These are phyloP conservation scores for Lophotriccus pileatus DNA, from an alignment of 2,797 vertebrate species.

Conservation along the genomic window DNA sequence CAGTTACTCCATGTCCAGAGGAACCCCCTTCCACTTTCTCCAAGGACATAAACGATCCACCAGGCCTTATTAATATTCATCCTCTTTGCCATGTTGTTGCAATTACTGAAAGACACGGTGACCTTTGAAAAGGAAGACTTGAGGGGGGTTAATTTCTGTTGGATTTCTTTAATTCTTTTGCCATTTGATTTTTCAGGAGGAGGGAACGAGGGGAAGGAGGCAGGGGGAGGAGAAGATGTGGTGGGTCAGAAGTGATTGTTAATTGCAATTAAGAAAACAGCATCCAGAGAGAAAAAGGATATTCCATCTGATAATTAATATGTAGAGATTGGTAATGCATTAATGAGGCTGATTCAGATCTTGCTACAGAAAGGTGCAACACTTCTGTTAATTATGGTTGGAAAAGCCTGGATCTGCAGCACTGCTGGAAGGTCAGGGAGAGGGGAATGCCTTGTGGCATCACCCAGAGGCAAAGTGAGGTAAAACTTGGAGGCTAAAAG, in stretches of 20 bases:
- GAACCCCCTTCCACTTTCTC: constrained; percentile 14
- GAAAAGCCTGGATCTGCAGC: background rate
- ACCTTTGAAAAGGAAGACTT: constrained; percentile 68
- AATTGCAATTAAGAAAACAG: constrained; percentile 68
- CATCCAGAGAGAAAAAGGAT: constrained; percentile 54
- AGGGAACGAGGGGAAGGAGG: background rate
- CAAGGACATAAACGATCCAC: constrained; percentile 53
- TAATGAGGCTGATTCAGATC: constrained; percentile 65
- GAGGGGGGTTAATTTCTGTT: constrained; percentile 51
- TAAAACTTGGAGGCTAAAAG: background rate
- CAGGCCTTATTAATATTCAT: constrained; percentile 68
- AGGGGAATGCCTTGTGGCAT: background rate
- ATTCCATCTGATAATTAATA: constrained; percentile 68
- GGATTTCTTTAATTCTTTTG: constrained; percentile 58
- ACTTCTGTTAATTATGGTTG: background rate
- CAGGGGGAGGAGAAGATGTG: constrained; percentile 36
- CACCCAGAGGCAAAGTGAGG: background rate
- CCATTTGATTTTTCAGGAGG: constrained; percentile 41
- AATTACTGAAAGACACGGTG: constrained; percentile 67
- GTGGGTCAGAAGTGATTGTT: constrained; percentile 68
- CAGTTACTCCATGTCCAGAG: constrained; percentile 37
- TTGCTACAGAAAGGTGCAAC: constrained; percentile 43
- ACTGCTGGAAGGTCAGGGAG: constrained; percentile 18
- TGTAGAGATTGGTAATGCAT: constrained; percentile 48
- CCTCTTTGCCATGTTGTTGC: constrained; percentile 62